These are phyloP conservation scores for Chondrosia reniformis DNA, from an alignment of 37 sponge, comb jelly and placozoan genomes.

Conservation along the genomic window DNA sequence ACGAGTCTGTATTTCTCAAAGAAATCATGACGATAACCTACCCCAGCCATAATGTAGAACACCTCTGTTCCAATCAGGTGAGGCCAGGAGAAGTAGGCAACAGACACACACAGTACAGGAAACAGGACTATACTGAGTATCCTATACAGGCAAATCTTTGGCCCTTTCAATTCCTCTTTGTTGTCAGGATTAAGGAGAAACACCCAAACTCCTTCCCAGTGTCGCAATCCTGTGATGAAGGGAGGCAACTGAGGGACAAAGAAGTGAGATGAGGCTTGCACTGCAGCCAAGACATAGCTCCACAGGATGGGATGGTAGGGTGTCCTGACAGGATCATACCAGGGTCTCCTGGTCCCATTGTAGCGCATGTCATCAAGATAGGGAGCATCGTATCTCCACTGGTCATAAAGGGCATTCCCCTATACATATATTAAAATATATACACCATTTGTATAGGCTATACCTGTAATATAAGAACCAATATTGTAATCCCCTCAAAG, in stretches of 20 bases:
- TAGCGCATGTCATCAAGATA: too few relatives aligned
- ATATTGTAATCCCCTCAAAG: too few relatives aligned
- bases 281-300: not conserved
- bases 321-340: not conserved
- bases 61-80: slow-evolving; percentile 34
- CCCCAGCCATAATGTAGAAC: slow-evolving; percentile 35
- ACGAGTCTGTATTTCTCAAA: slow-evolving; percentile 24
- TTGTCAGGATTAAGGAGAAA: not conserved
- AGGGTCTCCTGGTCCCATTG: too few relatives aligned
- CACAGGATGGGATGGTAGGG: slow-evolving; percentile 18
- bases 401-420: too few relatives aligned
- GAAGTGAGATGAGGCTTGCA: slow-evolving; percentile 8
- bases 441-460: too few relatives aligned
- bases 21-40: slow-evolving; percentile 17
- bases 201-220: not conserved
- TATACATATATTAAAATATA: too few relatives aligned
- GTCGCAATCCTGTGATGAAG: slow-evolving; percentile 9
- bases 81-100: slow-evolving; percentile 29
- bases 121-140: not conserved
- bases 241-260: slow-evolving; percentile 16
- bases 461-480: too few relatives aligned
- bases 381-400: too few relatives aligned
- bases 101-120: slow-evolving; percentile 22
- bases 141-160: not conserved
- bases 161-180: too few relatives aligned